These are phyloP conservation scores for Hucho hucho DNA, from an alignment of 2,113 vertebrate species.

Conservation along the genomic window DNA sequence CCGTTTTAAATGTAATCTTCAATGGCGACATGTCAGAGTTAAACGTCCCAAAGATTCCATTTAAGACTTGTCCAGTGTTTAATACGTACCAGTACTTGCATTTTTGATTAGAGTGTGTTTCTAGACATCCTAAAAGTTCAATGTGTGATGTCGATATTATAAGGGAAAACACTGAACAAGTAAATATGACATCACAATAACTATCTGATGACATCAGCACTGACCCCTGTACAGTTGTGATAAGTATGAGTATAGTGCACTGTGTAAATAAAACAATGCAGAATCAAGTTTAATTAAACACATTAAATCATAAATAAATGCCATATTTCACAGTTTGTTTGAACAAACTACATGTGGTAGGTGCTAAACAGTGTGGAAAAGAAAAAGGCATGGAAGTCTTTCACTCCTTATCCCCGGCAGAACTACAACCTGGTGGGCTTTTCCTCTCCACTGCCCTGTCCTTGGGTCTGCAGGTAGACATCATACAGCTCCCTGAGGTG, in stretches of 20 bases:
- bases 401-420: neutral
- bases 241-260: no score
- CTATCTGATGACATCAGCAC: no score
- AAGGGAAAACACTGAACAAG: neutral
- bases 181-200: neutral
- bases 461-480: conserved; percentile 47
- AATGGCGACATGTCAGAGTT: no score
- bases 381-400: neutral
- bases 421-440: conserved; percentile 39
- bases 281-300: neutral
- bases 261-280: neutral
- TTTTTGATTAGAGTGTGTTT: neutral
- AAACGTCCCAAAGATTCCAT: no score
- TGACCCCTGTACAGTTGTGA: no score
- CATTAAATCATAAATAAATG: neutral
- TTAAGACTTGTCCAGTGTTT: no score
- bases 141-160: neutral
- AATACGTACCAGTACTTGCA: neutral
- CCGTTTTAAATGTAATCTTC: no score
- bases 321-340: neutral
- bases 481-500: conserved; percentile 84
- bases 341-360: neutral
- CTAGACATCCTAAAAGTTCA: no score
- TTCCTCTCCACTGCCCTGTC: conserved; percentile 20
- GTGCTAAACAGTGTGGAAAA: neutral